A percentile compares a stretch with the other conserved stretches of the same genome.
Evolutionary conservation across 2,888 invertebrate genomes (phyloP).

Genomic region (Tortricodes alternella): DNA sequence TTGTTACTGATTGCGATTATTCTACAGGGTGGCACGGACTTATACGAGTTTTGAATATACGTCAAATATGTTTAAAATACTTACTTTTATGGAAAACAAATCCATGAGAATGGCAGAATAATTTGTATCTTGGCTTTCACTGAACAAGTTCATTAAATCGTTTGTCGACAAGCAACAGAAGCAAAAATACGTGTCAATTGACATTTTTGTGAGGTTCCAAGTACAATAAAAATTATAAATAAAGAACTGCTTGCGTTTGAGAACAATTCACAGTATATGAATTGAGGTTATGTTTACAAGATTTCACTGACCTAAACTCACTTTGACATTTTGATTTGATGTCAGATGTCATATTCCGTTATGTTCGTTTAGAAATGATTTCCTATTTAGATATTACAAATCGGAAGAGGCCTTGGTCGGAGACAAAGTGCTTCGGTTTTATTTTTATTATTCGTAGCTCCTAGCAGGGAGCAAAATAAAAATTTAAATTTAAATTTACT

Average conservation of each 20-base stretch:
- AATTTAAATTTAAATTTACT: too few relatives aligned
- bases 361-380: background rate
- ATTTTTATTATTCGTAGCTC: too few relatives aligned
- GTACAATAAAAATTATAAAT: background rate
- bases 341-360: too few relatives aligned
- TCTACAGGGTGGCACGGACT: background rate
- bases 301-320: background rate
- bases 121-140: conserved; percentile 20
- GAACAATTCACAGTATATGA: background rate
- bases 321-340: background rate
- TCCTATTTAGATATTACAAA: too few relatives aligned
- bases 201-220: too few relatives aligned
- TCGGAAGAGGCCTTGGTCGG: too few relatives aligned
- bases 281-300: conserved; percentile 1
- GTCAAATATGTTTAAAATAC: background rate
- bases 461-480: too few relatives aligned
- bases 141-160: conserved; percentile 35
- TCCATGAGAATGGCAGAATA: conserved; percentile 29
- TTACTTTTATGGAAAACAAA: conserved; percentile 29
- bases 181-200: conserved; percentile 40
- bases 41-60: too few relatives aligned
- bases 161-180: conserved; percentile 41
- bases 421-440: too few relatives aligned
- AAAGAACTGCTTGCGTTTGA: background rate
- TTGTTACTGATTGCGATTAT: background rate